Percentiles rank a stretch among this genome's conserved stretches.
phyloP scores from a whole-genome alignment of 2,113 vertebrate genomes.

The Mola mola region DNA sequence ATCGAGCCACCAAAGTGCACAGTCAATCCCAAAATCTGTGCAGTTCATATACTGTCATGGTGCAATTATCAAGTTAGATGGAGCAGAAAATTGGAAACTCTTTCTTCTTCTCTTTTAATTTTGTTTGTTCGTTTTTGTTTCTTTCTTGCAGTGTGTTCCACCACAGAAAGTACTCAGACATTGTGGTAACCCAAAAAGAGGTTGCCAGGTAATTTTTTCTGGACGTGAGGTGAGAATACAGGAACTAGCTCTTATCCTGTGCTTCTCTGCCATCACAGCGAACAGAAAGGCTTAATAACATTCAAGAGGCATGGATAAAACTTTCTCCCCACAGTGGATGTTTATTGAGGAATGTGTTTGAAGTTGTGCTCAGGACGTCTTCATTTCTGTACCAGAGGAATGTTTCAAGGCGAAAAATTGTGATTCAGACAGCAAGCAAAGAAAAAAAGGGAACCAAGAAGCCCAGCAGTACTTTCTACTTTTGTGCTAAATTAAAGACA shows the following conservation, averaged over 20 bases:
- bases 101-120: neutral
- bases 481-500: constrained; percentile 49
- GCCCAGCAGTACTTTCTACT: constrained; percentile 46
- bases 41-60: neutral
- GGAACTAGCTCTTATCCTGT: constrained; percentile 88
- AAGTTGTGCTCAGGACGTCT: constrained; percentile 97
- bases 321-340: constrained; percentile 90
- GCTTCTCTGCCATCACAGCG: constrained; percentile 85
- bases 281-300: constrained; percentile 97
- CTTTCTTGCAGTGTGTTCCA: constrained; percentile 41
- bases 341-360: constrained; percentile 96
- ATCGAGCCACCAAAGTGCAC: too few species aligned
- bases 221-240: constrained; percentile 85
- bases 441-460: neutral
- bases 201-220: constrained; percentile 79
- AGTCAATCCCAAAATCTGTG: too few species aligned
- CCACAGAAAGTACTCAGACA: constrained; percentile 78
- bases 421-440: constrained; percentile 65
- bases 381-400: constrained; percentile 90
- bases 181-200: constrained; percentile 70
- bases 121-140: constrained; percentile 30
- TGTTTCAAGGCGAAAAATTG: constrained; percentile 71
- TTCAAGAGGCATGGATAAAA: constrained; percentile 99
- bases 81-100: constrained; percentile 7
- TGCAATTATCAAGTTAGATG: constrained; percentile 19